Percentiles rank a stretch among this genome's conserved stretches.
Evolutionary conservation across 2,888 invertebrate genomes (phyloP).

Genomic region (Acanthacorydalis orientalis): DNA sequence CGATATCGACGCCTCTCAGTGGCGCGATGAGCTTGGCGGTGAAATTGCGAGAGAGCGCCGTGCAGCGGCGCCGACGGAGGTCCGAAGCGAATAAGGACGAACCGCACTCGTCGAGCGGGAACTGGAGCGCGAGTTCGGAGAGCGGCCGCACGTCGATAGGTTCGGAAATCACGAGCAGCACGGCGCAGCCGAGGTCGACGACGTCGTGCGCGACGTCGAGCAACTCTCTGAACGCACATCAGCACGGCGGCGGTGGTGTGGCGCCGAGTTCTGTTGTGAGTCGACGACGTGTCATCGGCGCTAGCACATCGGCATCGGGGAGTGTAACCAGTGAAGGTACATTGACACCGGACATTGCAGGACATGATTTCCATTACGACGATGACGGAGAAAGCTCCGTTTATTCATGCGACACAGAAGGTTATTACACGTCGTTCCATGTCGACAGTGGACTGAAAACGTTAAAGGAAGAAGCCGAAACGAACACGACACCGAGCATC

Average conservation of each 20-base stretch:
- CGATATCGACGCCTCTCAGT: conserved; percentile 32
- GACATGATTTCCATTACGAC: conserved; percentile 58
- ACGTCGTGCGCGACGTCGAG: conserved; percentile 50
- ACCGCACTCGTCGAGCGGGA: conserved; percentile 79
- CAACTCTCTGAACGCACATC: conserved; percentile 44
- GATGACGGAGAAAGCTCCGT: conserved; percentile 80
- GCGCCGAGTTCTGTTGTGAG: conserved; percentile 55
- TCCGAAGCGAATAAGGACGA: conserved; percentile 53
- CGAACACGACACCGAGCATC: conserved; percentile 41
- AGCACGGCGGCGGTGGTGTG: conserved; percentile 27
- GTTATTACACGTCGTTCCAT: conserved; percentile 95
- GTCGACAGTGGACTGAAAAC: conserved; percentile 87
- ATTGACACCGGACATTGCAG: conserved; percentile 62
- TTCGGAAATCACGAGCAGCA: conserved; percentile 61
- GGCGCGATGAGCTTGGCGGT: conserved; percentile 45
- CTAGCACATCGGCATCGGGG: conserved; percentile 59
- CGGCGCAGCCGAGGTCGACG: conserved; percentile 50
- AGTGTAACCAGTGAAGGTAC: conserved; percentile 76
- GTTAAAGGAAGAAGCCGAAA: conserved; percentile 51
- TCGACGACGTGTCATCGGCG: conserved; percentile 33
- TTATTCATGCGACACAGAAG: conserved; percentile 92
- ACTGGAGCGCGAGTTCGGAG: conserved; percentile 89
- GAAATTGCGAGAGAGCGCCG: conserved; percentile 58
- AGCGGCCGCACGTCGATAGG: conserved; percentile 74
- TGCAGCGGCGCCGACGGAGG: conserved; percentile 50